A percentile compares a stretch with the other conserved stretches of the same genome.
Conservation (phyloP, 2,797 vertebrate genomes). For the Neosilurus hyrtlii region DNA sequence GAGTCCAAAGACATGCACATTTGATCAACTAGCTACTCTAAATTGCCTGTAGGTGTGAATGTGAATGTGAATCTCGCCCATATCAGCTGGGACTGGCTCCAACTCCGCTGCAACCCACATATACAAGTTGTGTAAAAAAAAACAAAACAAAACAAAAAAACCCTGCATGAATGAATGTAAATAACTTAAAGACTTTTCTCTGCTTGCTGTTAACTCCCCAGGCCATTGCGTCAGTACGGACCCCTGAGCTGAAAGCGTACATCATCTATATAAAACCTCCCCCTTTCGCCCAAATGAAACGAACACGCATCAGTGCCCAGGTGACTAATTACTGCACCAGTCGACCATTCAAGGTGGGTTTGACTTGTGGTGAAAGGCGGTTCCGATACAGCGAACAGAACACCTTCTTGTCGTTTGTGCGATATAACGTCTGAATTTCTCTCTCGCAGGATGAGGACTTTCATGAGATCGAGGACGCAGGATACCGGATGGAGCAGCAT, state of each 20-base stretch:
- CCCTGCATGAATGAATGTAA: too few relatives aligned
- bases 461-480: slow-evolving; percentile 86
- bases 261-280: slow-evolving; percentile 93
- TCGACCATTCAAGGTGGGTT: slow-evolving; percentile 84
- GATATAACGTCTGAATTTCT: background rate
- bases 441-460: slow-evolving; percentile 86
- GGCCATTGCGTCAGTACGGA: slow-evolving; percentile 83
- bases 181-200: background rate
- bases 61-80: too few relatives aligned
- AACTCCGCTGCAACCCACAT: too few relatives aligned
- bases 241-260: slow-evolving; percentile 85
- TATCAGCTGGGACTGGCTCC: too few relatives aligned
- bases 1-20: too few relatives aligned
- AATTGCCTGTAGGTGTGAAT: too few relatives aligned
- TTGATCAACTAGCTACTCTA: too few relatives aligned
- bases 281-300: slow-evolving; percentile 75
- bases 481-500: slow-evolving; percentile 82
- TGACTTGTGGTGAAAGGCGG: background rate
- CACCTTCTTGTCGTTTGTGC: background rate
- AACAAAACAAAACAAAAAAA: too few relatives aligned
- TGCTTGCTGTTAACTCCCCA: slow-evolving; percentile 53
- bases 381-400: background rate
- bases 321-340: slow-evolving; percentile 87
- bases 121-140: too few relatives aligned
- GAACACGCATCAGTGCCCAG: slow-evolving; percentile 79